Evolutionary conservation across 2,888 invertebrate genomes (phyloP).

Genomic region (Diarsia brunnea): DNA sequence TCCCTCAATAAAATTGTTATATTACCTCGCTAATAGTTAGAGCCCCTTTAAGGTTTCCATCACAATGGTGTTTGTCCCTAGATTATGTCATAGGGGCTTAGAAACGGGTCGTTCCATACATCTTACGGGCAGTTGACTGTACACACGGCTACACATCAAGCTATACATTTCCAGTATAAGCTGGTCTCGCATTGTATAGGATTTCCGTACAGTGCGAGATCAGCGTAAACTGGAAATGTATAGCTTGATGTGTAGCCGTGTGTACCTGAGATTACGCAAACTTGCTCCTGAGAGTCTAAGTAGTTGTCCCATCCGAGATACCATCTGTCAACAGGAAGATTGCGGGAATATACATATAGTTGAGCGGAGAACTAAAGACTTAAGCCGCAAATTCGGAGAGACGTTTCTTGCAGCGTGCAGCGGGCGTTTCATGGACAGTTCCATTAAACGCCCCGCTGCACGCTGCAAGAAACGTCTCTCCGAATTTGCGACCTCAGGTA

Average conservation of each 20-base stretch:
- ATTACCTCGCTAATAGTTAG: not conserved
- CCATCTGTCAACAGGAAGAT: constrained; percentile 42
- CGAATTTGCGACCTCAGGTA: no score
- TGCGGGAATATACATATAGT: not conserved
- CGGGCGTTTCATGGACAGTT: no score
- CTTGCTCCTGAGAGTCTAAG: constrained; percentile 17
- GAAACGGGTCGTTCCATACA: constrained; percentile 32
- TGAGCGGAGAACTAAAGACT: not conserved
- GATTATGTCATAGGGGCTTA: constrained; percentile 47
- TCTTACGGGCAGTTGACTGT: constrained; percentile 36
- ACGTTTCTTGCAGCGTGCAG: no score
- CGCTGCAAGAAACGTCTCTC: no score
- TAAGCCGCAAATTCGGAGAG: no score
- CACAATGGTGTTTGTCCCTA: constrained; percentile 30
- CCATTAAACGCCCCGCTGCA: no score
- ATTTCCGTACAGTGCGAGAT: no score
- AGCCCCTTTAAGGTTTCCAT: constrained; percentile 34
- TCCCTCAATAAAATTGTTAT: constrained; percentile 22
- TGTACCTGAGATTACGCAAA: constrained; percentile 46
- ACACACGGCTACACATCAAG: no score
- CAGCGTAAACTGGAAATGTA: no score
- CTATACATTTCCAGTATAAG: no score
- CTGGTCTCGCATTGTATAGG: no score
- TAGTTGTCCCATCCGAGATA: constrained; percentile 14
- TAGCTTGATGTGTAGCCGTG: no score